Conservation (phyloP, 2,888 invertebrate species). For the Cephus spinipes region DNA sequence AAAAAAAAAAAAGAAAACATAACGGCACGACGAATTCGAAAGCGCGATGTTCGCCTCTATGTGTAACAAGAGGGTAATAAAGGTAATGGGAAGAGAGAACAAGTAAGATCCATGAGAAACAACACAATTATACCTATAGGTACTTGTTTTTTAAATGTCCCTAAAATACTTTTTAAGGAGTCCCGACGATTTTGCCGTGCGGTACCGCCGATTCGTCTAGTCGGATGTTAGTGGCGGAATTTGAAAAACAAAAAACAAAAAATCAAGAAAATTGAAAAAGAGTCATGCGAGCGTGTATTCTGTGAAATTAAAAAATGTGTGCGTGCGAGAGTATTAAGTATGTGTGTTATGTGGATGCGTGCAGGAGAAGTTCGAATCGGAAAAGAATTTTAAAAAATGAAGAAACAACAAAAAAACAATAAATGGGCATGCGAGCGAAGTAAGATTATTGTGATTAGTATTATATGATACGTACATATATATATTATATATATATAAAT, state of each 20-base stretch:
- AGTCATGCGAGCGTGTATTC: constrained; percentile 16
- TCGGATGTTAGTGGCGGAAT: constrained; percentile 1
- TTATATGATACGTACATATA: neutral
- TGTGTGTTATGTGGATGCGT: constrained; percentile 9
- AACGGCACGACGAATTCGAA: neutral
- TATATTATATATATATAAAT: no score
- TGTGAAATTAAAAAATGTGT: constrained; percentile 15
- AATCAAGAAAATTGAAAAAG: constrained; percentile 5
- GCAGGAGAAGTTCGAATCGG: neutral
- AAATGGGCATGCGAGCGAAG: neutral
- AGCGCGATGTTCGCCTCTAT: neutral
- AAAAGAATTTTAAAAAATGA: neutral
- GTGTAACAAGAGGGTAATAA: neutral
- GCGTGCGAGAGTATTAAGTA: constrained; percentile 15
- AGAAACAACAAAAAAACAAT: constrained; percentile 5
- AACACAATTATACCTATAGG: neutral
- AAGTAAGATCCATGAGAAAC: neutral
- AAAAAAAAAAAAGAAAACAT: neutral
- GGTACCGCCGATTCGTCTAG: neutral
- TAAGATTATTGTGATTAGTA: neutral
- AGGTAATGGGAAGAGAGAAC: neutral
- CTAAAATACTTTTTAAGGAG: neutral
- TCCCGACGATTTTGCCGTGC: constrained; percentile 3
- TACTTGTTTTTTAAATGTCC: neutral
- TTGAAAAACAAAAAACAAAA: neutral